A percentile compares a stretch with the other conserved stretches of the same genome.
Evolutionary conservation across 2,797 vertebrate genomes (phyloP).

Genomic region (Sitta carolinensis): DNA sequence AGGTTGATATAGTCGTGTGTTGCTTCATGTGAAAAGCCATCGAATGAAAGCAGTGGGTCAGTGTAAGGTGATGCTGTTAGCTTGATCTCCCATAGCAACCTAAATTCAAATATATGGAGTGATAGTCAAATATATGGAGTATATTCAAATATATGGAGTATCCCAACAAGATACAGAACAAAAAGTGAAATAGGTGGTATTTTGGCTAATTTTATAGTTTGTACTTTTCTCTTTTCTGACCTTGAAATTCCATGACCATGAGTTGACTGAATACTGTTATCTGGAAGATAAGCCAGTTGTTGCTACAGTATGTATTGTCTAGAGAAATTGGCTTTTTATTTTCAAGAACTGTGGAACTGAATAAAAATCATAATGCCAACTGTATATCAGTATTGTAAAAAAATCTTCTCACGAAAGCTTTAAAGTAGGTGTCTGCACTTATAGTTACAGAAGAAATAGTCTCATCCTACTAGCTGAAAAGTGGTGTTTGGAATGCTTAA

Average conservation of each 20-base stretch:
- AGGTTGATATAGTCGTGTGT: conserved; percentile 41
- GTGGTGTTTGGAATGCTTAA: neutral
- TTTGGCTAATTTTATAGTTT: neutral
- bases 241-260: neutral
- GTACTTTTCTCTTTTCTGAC: neutral
- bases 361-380: neutral
- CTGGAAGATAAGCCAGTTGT: neutral
- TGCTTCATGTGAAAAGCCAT: conserved; percentile 28
- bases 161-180: neutral
- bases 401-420: neutral
- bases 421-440: neutral
- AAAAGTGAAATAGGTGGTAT: neutral
- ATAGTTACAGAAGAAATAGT: neutral
- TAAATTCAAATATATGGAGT: conserved; percentile 13
- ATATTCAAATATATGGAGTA: neutral
- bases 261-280: neutral
- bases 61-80: conserved; percentile 45
- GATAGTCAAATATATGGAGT: neutral
- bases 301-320: neutral
- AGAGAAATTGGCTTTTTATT: neutral
- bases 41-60: neutral
- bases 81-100: conserved; percentile 39
- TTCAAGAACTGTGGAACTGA: neutral
- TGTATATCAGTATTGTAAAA: neutral
- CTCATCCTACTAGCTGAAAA: neutral